Evolutionary conservation across 2,113 vertebrate species (phyloP), one percentile per base, ranked within the genome.

Genomic region (Mionectes macconnelli): DNA sequence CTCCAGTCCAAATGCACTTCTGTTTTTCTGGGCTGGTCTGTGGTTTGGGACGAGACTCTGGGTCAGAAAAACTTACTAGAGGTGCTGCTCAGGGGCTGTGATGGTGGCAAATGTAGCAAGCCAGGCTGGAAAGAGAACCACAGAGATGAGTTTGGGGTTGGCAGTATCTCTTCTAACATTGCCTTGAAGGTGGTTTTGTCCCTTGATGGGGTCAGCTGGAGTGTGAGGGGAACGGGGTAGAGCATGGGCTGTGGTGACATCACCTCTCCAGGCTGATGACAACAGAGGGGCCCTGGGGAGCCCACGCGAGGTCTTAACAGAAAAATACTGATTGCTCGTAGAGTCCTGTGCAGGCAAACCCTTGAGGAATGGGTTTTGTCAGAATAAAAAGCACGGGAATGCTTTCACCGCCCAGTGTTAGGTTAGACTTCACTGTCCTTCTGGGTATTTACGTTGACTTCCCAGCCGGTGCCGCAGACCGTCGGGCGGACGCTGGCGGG

Each of bases 61-160:
- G 50, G n/a, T 47, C 37, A 44, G 53, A 45, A 63, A 49, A 20
- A 33, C 44, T 14, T 21, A 2, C n/a, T 10, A 21, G 47, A 57
- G 37, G 8, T 7, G 52, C 55, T 23, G 45, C 33, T 70, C 14
- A 7, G 70, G 31, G 37, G 14, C 56, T 33, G n/a, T 0, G 12
- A 42, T 30, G 35, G 14, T 3, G 7, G 11, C 0, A 2, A 42
- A 14, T 1, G 4, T 1, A 12, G 25, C 0, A 4, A 2, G 1
- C 22, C 9, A 10, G 37, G n/a, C 52, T 67, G 70, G 60, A 44
- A 90, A 45, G 33, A 40, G 59, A 76, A 76, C 6, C 28, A 9
- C 14, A 16, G 68, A 37, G 33, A 37, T 27, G 30, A 55, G 39
- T 28, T 63, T n/a, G 20, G 10, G 7, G 25, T 27, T 78, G 60